These are phyloP conservation scores for Sorex araneus DNA, from an alignment of 2,113 vertebrate genomes.

Conservation along the genomic window DNA sequence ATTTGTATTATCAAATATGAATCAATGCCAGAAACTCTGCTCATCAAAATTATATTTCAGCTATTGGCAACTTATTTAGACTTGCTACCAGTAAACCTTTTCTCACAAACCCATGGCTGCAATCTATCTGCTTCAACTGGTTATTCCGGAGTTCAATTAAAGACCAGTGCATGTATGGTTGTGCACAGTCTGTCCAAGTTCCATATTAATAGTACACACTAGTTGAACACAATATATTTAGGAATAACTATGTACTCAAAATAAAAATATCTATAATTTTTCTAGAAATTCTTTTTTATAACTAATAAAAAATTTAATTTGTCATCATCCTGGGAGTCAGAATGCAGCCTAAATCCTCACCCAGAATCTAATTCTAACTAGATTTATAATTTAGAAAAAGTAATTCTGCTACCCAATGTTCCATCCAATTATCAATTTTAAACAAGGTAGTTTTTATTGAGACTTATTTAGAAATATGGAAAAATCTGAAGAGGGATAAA, in stretches of 20 bases:
- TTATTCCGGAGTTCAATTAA: conserved; percentile 34
- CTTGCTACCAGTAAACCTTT: conserved; percentile 3
- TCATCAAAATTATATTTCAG: conserved; percentile 8
- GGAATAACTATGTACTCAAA: neutral
- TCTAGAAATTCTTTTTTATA: neutral
- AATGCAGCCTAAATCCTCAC: neutral
- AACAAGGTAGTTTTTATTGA: no score
- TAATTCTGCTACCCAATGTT: neutral
- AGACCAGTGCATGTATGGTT: neutral
- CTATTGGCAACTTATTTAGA: conserved; percentile 29
- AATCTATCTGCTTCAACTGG: conserved; percentile 27
- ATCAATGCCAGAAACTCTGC: neutral
- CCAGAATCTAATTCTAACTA: neutral
- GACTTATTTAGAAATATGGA: no score
- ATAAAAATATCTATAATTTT: neutral
- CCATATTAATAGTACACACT: neutral
- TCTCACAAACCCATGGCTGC: neutral
- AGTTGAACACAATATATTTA: neutral
- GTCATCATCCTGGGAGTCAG: neutral
- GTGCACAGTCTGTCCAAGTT: neutral
- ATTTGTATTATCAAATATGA: neutral
- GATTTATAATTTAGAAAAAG: neutral
- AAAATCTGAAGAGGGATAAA: no score
- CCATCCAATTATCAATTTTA: neutral
- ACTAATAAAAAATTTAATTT: neutral